These are phyloP conservation scores for Ichneumoninae sp. DNA, from an alignment of 2,888 invertebrate species.

Conservation along the genomic window DNA sequence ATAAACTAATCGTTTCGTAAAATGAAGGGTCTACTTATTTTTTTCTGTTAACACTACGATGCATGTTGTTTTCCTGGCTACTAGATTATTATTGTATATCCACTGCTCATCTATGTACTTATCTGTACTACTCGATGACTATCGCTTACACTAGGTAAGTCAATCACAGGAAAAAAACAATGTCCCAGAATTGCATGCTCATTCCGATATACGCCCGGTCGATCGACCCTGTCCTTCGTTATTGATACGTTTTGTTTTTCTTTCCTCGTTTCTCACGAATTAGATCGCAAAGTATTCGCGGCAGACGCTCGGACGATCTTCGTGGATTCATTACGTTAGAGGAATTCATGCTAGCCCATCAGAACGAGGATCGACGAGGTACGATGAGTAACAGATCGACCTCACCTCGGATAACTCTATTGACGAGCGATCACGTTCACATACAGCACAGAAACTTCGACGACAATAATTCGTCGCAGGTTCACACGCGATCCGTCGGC, in stretches of 20 bases:
- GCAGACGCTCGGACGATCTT: conserved; percentile 86
- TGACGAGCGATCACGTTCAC: conserved; percentile 79
- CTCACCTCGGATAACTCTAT: conserved; percentile 71
- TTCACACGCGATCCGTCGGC: conserved; percentile 43
- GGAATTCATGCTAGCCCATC: conserved; percentile 91
- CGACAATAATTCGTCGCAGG: conserved; percentile 49
- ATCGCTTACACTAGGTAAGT: conserved; percentile 67
- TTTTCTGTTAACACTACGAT: conserved; percentile 68
- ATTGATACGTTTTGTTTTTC: background rate
- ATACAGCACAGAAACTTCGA: conserved; percentile 75
- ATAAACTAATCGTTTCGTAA: conserved; percentile 69
- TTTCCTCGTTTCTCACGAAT: conserved; percentile 46
- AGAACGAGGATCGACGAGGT: conserved; percentile 89
- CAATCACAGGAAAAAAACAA: conserved; percentile 42
- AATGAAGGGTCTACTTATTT: conserved; percentile 71
- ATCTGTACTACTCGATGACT: conserved; percentile 62
- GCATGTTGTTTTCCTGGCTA: conserved; percentile 68
- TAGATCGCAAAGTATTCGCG: conserved; percentile 73
- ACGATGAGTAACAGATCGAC: conserved; percentile 65
- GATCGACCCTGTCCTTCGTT: background rate
- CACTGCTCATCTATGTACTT: conserved; percentile 63
- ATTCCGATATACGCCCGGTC: conserved; percentile 21
- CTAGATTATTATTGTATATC: conserved; percentile 38
- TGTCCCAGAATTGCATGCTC: conserved; percentile 45
- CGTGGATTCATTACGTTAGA: conserved; percentile 91